Evolutionary conservation across 35 echinoderm and acorn worm genomes (phyloP).

Genomic region (Apostichopus japonicus): DNA sequence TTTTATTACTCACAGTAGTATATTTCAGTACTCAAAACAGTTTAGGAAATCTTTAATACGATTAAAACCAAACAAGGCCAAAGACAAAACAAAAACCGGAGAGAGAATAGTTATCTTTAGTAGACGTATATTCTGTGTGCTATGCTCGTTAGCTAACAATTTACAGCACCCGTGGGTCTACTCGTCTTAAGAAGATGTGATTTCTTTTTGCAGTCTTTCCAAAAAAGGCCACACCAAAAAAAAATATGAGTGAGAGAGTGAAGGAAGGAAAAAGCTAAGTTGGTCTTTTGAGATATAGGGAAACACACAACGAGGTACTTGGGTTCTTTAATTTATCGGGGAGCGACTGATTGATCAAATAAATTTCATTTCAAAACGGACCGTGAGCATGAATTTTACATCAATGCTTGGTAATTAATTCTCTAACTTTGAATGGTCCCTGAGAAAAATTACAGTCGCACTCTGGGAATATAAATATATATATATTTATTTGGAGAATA

Average conservation of each 20-base stretch:
- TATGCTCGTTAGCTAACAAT: conserved; percentile 13
- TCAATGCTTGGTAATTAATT: conserved; percentile 49
- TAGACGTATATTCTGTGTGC: conserved; percentile 12
- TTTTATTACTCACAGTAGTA: background rate
- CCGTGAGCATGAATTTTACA: conserved; percentile 54
- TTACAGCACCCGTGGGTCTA: conserved; percentile 25
- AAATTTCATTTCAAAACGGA: conserved; percentile 30
- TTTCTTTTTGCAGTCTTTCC: background rate
- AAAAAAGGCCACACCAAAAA: background rate
- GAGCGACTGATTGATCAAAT: conserved; percentile 23
- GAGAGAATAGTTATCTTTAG: background rate
- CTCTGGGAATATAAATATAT: background rate
- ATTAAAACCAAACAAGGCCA: background rate
- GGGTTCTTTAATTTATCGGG: conserved; percentile 20
- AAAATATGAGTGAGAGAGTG: background rate
- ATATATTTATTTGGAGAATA: background rate
- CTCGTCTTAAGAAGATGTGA: background rate
- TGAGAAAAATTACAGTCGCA: background rate
- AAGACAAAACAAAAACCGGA: background rate
- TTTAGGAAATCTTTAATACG: conserved; percentile 15
- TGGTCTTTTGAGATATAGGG: conserved; percentile 31
- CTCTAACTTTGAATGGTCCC: background rate
- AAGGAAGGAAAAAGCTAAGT: background rate
- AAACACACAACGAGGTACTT: conserved; percentile 45
- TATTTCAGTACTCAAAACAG: background rate